Evolutionary conservation across 2,797 vertebrate genomes (phyloP).

Genomic region (Pogoniulus pusillus): DNA sequence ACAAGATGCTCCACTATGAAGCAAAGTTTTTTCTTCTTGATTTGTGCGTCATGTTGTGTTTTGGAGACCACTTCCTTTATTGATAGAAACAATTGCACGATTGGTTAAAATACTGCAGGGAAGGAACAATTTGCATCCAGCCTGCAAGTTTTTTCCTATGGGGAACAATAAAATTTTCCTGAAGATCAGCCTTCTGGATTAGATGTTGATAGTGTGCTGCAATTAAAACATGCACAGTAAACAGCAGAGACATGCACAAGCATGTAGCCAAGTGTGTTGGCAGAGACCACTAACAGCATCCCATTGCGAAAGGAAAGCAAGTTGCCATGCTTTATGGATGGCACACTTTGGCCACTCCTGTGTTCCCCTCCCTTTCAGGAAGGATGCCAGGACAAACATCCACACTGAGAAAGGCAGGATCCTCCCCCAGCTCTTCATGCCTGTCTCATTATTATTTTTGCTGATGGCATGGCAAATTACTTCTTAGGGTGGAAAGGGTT

Average conservation of each 20-base stretch:
- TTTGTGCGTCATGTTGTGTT: neutral
- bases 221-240: conserved; percentile 13
- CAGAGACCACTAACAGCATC: conserved; percentile 11
- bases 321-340: neutral
- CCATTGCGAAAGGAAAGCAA: neutral
- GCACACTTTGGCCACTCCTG: neutral
- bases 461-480: neutral
- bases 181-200: conserved; percentile 49
- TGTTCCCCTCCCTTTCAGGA: neutral
- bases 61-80: neutral
- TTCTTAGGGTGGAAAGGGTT: neutral
- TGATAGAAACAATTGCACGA: conserved; percentile 21
- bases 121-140: conserved; percentile 45
- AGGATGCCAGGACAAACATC: fast-evolving
- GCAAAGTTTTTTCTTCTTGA: neutral
- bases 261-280: conserved; percentile 27
- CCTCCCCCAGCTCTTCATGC: neutral
- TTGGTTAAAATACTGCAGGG: conserved; percentile 31
- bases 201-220: conserved; percentile 20
- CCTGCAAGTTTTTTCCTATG: neutral
- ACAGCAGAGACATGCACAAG: conserved; percentile 47
- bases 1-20: neutral
- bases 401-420: neutral
- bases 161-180: conserved; percentile 53
- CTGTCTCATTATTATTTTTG: neutral